Percentiles rank a stretch among this genome's conserved stretches.
Evolutionary conservation across 1,140 invertebrate species (phyloP).

Genomic region (Hylaeus anthracinus): DNA sequence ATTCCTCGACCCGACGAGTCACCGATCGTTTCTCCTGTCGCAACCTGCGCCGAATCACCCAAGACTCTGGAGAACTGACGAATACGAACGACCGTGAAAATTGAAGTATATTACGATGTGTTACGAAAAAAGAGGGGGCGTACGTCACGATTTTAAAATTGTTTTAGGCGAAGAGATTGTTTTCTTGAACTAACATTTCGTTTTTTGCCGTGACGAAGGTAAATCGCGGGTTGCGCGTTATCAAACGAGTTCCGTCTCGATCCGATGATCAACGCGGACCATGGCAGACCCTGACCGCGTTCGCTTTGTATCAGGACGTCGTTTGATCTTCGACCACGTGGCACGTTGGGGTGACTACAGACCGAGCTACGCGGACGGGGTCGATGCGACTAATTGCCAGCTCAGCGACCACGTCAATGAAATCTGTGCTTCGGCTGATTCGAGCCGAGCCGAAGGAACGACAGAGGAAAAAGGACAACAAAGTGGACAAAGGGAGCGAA

Average conservation of each 20-base stretch:
- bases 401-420: slow-evolving; percentile 61
- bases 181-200: too few species aligned
- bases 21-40: not conserved
- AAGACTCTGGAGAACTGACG: too few species aligned
- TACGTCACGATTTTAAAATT: too few species aligned
- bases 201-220: not conserved
- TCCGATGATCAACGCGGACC: slow-evolving; percentile 24
- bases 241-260: slow-evolving; percentile 32
- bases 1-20: not conserved
- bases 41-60: too few species aligned
- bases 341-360: slow-evolving; percentile 47
- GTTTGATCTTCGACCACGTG: slow-evolving; percentile 67
- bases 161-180: too few species aligned
- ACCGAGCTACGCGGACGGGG: slow-evolving; percentile 31
- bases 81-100: too few species aligned
- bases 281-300: slow-evolving; percentile 45
- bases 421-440: slow-evolving; percentile 51
- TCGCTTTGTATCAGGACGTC: slow-evolving; percentile 57
- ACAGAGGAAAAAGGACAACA: slow-evolving; percentile 37
- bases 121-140: too few species aligned
- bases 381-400: slow-evolving; percentile 64
- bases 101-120: too few species aligned
- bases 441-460: slow-evolving; percentile 36
- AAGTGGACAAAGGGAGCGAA: slow-evolving; percentile 5
- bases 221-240: slow-evolving; percentile 3